Evolutionary conservation across 2,888 invertebrate species (phyloP).

Genomic region (Acronicta psi): DNA sequence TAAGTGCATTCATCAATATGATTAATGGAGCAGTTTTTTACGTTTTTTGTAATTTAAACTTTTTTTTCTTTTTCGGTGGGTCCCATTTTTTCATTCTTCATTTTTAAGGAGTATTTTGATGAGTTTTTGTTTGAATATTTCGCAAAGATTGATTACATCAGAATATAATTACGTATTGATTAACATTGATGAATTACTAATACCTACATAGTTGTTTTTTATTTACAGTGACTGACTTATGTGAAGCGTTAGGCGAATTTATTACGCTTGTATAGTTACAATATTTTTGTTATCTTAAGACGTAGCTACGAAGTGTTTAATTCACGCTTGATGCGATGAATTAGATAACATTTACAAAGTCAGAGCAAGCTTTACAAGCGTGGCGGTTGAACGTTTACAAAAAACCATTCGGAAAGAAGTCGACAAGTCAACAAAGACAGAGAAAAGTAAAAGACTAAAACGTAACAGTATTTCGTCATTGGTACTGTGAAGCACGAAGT

Average conservation of each 20-base stretch:
- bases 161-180: constrained; percentile 61
- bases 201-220: constrained; percentile 39
- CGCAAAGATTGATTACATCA: constrained; percentile 75
- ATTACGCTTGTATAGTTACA: constrained; percentile 59
- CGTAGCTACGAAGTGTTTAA: constrained; percentile 66
- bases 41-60: constrained; percentile 70
- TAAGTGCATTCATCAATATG: constrained; percentile 83
- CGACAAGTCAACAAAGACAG: constrained; percentile 85
- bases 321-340: constrained; percentile 75
- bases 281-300: constrained; percentile 62
- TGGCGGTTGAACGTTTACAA: constrained; percentile 78
- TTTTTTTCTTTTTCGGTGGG: constrained; percentile 66
- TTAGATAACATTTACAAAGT: constrained; percentile 84
- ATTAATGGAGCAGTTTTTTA: constrained; percentile 77
- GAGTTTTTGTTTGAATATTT: constrained; percentile 73
- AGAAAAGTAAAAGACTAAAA: constrained; percentile 82
- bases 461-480: constrained; percentile 81
- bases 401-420: constrained; percentile 81
- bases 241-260: constrained; percentile 50
- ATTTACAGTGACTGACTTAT: constrained; percentile 40
- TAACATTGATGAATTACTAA: constrained; percentile 60
- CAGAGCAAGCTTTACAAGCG: constrained; percentile 79
- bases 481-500: constrained; percentile 78
- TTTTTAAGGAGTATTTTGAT: constrained; percentile 67
- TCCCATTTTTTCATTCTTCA: constrained; percentile 65